Conservation (phyloP, 2,113 vertebrate species). For the Sterna hirundo region DNA sequence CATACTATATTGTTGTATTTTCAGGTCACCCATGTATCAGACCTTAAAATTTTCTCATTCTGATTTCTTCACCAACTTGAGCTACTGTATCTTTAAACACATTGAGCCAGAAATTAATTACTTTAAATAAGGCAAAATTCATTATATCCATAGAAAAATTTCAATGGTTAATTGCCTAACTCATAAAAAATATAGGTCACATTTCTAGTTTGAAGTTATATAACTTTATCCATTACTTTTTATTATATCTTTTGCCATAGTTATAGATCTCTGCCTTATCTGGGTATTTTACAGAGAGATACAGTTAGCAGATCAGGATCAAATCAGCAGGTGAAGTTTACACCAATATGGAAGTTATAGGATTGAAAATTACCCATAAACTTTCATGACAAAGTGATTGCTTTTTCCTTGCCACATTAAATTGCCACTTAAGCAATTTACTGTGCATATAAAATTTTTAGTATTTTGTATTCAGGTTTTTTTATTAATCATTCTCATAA, state of each 20-base stretch:
- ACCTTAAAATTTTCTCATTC: background rate
- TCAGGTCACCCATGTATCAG: background rate
- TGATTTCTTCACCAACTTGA: background rate
- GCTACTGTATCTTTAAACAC: background rate
- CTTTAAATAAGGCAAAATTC: background rate
- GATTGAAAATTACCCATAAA: background rate
- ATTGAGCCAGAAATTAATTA: background rate
- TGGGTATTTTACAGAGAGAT: background rate
- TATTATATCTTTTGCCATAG: background rate
- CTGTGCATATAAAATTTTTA: background rate
- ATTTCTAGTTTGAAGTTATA: background rate
- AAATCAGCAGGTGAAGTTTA: background rate
- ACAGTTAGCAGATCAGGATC: background rate
- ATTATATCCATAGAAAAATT: background rate
- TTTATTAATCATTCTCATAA: background rate
- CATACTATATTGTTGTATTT: background rate
- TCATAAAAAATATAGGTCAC: background rate
- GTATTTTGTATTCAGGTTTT: background rate
- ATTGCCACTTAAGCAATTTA: background rate
- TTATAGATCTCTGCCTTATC: background rate
- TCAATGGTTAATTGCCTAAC: background rate
- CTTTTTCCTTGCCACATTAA: background rate
- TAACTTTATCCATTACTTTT: background rate
- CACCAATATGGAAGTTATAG: background rate
- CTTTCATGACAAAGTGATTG: background rate